A percentile compares a stretch with the other conserved stretches of the same genome.
Evolutionary conservation across 1,140 invertebrate species (phyloP).

Genomic region (Camponotus pennsylvanicus): DNA sequence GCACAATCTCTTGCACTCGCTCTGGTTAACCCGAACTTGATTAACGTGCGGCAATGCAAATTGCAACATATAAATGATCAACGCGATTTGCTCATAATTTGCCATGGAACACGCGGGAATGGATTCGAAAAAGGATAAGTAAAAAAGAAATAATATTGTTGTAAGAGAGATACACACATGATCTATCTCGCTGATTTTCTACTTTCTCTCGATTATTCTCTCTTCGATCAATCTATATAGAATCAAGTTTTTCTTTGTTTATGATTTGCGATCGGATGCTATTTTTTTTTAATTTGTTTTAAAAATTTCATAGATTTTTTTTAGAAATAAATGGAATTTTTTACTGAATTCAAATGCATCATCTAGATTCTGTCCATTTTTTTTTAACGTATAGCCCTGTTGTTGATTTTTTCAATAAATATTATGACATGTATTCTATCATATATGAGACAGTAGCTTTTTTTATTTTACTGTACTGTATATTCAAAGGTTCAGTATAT

Average conservation of each 20-base stretch:
- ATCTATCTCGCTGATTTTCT: conserved; percentile 2
- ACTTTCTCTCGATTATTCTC: conserved; percentile 43
- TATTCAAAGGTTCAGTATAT: neutral
- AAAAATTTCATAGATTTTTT: neutral
- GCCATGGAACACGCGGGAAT: neutral
- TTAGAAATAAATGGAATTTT: neutral
- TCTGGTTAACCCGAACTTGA: conserved; percentile 48
- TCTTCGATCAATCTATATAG: neutral
- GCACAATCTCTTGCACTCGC: conserved; percentile 32
- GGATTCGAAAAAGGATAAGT: neutral
- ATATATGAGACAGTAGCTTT: neutral
- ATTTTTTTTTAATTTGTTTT: neutral
- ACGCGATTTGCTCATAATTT: conserved; percentile 27
- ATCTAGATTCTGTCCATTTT: neutral
- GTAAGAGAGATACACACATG: neutral
- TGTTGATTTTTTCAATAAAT: neutral
- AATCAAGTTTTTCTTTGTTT: neutral
- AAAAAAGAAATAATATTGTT: conserved; percentile 25
- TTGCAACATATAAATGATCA: conserved; percentile 41
- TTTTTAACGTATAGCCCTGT: neutral
- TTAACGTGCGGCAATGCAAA: conserved; percentile 31
- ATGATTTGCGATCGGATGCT: neutral
- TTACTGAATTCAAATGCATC: neutral
- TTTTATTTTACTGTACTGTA: neutral
- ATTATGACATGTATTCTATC: neutral